phyloP scores from a whole-genome alignment of 2,888 invertebrate species.

The Patella ulyssiponensis region DNA sequence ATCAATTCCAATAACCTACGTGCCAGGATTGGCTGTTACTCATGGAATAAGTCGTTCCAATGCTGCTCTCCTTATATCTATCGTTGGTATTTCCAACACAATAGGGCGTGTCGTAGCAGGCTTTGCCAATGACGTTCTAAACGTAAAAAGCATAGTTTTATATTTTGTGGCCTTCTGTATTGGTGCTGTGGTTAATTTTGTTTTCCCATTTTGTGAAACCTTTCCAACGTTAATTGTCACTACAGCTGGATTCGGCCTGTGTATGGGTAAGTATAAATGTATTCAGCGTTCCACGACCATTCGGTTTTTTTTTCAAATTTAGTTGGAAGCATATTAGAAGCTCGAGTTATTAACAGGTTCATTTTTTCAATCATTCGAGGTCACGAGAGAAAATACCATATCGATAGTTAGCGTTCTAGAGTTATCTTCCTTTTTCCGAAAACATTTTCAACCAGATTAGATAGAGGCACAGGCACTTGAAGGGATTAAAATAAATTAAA shows the following conservation, averaged over 20 bases:
- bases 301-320: too few species aligned
- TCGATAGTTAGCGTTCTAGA: too few species aligned
- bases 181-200: slow-evolving; percentile 53
- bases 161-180: slow-evolving; percentile 55
- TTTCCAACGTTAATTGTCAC: slow-evolving; percentile 49
- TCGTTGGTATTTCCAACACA: slow-evolving; percentile 65
- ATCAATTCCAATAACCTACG: slow-evolving; percentile 56
- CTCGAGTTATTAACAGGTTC: too few species aligned
- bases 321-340: too few species aligned
- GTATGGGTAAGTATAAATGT: slow-evolving; percentile 65
- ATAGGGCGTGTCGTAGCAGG: slow-evolving; percentile 58
- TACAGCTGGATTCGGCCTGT: slow-evolving; percentile 61
- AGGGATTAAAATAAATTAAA: too few species aligned
- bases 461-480: too few species aligned
- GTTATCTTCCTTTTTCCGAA: too few species aligned
- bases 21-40: slow-evolving; percentile 62
- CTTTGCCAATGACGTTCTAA: slow-evolving; percentile 53
- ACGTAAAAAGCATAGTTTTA: slow-evolving; percentile 52
- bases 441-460: too few species aligned
- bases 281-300: too few species aligned
- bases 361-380: too few species aligned
- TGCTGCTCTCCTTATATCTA: slow-evolving; percentile 63
- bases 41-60: slow-evolving; percentile 48
- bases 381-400: too few species aligned
- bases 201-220: slow-evolving; percentile 54